Conservation (phyloP, 1,140 invertebrate species). For the Caenorhabditis latens region DNA sequence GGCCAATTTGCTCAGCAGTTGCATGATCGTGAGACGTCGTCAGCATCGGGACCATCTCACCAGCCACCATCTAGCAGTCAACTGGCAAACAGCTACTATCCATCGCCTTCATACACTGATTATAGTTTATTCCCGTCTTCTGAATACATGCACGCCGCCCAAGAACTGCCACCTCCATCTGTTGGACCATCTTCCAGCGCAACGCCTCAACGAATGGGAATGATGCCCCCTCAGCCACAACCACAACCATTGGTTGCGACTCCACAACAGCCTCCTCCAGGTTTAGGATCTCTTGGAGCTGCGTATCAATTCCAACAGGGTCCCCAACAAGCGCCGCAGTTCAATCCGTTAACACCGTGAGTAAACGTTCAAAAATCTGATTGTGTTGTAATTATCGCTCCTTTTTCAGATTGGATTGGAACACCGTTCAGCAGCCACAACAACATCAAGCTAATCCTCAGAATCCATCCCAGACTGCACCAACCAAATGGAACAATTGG, state of each 20-base stretch:
- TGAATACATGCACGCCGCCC: background rate
- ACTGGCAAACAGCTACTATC: conserved; percentile 14
- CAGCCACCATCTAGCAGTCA: background rate
- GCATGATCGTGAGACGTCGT: background rate
- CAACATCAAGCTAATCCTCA: background rate
- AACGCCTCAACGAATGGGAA: background rate
- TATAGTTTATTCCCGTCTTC: background rate
- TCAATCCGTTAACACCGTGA: too few species aligned
- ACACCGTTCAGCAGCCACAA: background rate
- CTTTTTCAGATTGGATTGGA: conserved; percentile 14
- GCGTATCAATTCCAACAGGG: background rate
- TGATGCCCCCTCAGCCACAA: background rate
- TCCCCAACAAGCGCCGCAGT: too few species aligned
- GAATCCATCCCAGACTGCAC: background rate
- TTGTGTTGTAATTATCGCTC: background rate
- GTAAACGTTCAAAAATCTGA: background rate
- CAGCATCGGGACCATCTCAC: background rate
- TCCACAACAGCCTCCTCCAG: background rate
- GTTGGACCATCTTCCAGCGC: background rate
- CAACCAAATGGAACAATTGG: conserved; percentile 10
- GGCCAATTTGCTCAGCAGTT: background rate
- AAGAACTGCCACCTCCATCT: background rate
- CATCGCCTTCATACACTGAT: conserved; percentile 48
- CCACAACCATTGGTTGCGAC: background rate
- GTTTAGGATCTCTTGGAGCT: background rate